Evolutionary conservation across 1,140 invertebrate species (phyloP), one percentile per base, ranked within the genome.

Genomic region (Ceratosolen solmsi): DNA sequence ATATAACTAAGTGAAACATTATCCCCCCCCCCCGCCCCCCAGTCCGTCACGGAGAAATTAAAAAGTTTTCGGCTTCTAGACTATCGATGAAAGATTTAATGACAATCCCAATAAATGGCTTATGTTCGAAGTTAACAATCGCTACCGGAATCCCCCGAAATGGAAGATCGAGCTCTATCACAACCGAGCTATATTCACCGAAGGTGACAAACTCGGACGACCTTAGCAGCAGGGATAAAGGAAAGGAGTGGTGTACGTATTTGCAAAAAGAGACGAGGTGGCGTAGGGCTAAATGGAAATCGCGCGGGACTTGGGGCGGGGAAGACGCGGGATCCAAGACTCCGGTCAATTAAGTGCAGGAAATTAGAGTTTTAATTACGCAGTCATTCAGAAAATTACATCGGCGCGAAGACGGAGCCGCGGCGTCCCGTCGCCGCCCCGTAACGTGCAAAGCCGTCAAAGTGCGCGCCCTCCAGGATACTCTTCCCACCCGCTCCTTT

Each of bases 281-380:
- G 49, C 20, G 51, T 7, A 36, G 75, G 38, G 79, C 38, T 56
- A 77, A 79, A 84, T 83, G 82, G 63, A 80, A 79, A 76, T 75
- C 70, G 82, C 58, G 38, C 56, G 79, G 86, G 79, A 83, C n/a
- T 2, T 30, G 63, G n/a, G 20, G 46, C 3, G 1, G 65, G 63
- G 30, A 36, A 17, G 27, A 71, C 1, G 72, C 56, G 78, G 58
- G 36, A 65, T 73, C 36, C 89, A 89, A 91, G 90, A 91, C 89
- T 91, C 89, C 88, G 91, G 90, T 91, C 91, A 92, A 92, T 92
- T 92, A 92, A 91, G 90, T 89, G 89, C 91, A 92, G 91, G 91
- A 92, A 92, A 92, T 92, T 91, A 92, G 91, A 92, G 90, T 92
- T 92, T 92, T 92, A 92, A 92, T 92, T 91, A 92, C 90, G 91